Percentiles rank a stretch among this genome's conserved stretches.
Evolutionary conservation across 2,888 invertebrate species (phyloP).

Genomic region (Margaritifera margaritifera): DNA sequence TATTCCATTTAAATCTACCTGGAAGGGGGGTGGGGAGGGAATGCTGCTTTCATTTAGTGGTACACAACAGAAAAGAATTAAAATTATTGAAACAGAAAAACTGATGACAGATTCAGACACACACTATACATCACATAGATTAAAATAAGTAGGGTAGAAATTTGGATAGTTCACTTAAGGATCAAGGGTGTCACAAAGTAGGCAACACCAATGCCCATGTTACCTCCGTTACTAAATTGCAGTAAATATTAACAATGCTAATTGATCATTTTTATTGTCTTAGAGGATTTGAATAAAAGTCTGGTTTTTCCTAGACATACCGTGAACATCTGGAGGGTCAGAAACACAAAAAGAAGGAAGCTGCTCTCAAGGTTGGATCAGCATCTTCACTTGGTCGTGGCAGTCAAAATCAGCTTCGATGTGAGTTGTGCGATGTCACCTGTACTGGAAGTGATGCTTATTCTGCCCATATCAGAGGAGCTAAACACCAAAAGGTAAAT

Average conservation of each 20-base stretch:
- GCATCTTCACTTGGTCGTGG: conserved; percentile 47
- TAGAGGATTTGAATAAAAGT: neutral
- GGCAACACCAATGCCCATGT: too few relatives aligned
- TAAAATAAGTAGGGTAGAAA: too few relatives aligned
- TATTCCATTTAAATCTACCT: too few relatives aligned
- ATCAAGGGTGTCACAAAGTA: too few relatives aligned
- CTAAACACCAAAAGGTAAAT: conserved; percentile 93
- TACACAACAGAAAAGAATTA: too few relatives aligned
- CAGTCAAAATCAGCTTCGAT: conserved; percentile 83
- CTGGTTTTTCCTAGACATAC: conserved; percentile 80
- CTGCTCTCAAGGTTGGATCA: conserved; percentile 81
- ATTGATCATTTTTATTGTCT: neutral
- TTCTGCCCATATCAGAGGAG: conserved; percentile 96
- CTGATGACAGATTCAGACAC: too few relatives aligned
- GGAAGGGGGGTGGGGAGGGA: too few relatives aligned
- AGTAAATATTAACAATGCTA: neutral
- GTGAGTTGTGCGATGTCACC: conserved; percentile 98
- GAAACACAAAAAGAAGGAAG: conserved; percentile 99
- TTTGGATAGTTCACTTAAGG: too few relatives aligned
- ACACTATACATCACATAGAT: too few relatives aligned
- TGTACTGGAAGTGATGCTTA: conserved; percentile 99
- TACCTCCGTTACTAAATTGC: too few relatives aligned
- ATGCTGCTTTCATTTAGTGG: too few relatives aligned
- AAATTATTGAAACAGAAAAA: too few relatives aligned
- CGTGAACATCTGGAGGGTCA: conserved; percentile 98